phyloP scores from a whole-genome alignment of 2,888 invertebrate species.

The Fragum sueziense region DNA sequence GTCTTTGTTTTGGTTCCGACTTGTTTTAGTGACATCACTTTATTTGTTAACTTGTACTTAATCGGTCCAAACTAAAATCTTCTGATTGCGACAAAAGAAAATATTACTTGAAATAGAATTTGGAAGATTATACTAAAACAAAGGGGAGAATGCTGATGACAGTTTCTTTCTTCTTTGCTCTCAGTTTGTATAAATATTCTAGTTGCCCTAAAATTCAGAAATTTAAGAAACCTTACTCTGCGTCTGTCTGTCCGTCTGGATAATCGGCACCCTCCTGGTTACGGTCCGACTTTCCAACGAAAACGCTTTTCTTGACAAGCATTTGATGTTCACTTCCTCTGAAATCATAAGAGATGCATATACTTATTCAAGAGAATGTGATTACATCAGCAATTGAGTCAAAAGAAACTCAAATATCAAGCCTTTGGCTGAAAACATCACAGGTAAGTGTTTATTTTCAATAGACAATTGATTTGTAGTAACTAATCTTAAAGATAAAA shows the following conservation, averaged over 20 bases:
- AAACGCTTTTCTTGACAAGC: conserved; percentile 39
- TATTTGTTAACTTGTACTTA: neutral
- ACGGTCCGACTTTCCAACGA: conserved; percentile 31
- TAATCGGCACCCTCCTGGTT: conserved; percentile 30
- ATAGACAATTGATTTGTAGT: no score
- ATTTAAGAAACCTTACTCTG: conserved; percentile 24
- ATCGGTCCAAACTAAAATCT: no score
- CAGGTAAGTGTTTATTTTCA: no score
- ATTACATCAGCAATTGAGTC: no score
- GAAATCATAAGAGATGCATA: no score
- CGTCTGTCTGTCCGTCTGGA: conserved; percentile 23
- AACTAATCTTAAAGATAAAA: no score
- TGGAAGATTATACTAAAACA: no score
- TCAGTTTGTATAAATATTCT: neutral
- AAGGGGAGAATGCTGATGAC: neutral
- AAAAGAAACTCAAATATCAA: no score
- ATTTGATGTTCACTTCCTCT: conserved; percentile 31
- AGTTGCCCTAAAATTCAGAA: neutral
- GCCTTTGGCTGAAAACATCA: no score
- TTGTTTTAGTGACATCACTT: neutral
- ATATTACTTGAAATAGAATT: no score
- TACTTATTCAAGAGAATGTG: no score
- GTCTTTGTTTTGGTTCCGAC: neutral
- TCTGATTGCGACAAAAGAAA: no score
- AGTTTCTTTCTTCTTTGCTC: neutral